phyloP scores from a whole-genome alignment of 2,113 vertebrate genomes.

The Galeopterus variegatus region DNA sequence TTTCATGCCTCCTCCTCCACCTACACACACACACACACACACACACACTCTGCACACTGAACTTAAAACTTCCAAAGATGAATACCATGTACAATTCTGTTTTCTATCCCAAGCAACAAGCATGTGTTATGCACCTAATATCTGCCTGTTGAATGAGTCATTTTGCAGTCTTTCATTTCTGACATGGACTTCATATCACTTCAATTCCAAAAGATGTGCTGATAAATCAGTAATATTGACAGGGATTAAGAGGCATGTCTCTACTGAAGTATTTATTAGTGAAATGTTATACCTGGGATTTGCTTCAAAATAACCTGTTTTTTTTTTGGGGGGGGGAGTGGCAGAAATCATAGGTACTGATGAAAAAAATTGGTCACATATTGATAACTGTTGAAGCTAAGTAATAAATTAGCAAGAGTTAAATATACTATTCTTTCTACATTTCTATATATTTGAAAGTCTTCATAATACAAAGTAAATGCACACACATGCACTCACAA shows the following conservation, averaged over 20 bases:
- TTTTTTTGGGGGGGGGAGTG: accelerated
- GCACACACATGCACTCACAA: background rate
- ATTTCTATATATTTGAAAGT: constrained; percentile 19
- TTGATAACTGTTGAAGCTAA: constrained; percentile 17
- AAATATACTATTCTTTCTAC: background rate
- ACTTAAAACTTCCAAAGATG: constrained; percentile 18
- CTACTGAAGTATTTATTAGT: constrained; percentile 47
- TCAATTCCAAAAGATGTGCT: constrained; percentile 20
- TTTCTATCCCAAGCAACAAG: constrained; percentile 42
- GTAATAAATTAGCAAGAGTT: background rate
- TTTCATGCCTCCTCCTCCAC: background rate
- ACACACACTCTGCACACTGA: background rate
- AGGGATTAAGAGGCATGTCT: background rate
- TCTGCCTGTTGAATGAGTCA: constrained; percentile 1
- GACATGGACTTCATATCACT: background rate
- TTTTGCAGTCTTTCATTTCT: constrained; percentile 41
- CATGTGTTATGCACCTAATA: background rate
- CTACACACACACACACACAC: background rate
- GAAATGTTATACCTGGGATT: background rate
- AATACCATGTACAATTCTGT: background rate
- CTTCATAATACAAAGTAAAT: background rate
- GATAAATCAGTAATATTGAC: constrained; percentile 34
- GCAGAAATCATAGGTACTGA: background rate
- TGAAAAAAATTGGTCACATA: background rate
- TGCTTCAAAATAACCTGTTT: constrained; percentile 18